Conservation (phyloP, 2,888 invertebrate species). For the Eretmocerus hayati region DNA sequence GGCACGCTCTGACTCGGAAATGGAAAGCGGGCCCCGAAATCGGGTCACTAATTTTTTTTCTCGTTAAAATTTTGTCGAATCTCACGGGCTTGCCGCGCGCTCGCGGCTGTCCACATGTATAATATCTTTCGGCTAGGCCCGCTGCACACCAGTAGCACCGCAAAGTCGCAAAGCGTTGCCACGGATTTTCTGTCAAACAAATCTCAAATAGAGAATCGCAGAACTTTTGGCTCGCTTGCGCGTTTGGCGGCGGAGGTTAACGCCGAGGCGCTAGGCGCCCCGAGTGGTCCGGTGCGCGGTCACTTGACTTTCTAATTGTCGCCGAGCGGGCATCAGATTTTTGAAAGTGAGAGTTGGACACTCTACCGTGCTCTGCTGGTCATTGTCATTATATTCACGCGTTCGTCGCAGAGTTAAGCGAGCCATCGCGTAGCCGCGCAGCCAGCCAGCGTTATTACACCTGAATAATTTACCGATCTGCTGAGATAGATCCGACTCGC, state of each 20-base stretch:
- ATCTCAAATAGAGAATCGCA: neutral
- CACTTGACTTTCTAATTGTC: slow-evolving; percentile 21
- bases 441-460: slow-evolving; percentile 13
- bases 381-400: slow-evolving; percentile 22
- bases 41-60: slow-evolving; percentile 5
- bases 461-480: slow-evolving; percentile 14
- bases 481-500: neutral
- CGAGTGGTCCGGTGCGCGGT: neutral
- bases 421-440: too few species aligned
- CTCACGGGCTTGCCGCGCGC: too few species aligned
- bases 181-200: too few species aligned
- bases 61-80: slow-evolving; percentile 8
- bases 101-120: too few species aligned
- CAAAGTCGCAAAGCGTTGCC: too few species aligned
- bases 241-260: neutral
- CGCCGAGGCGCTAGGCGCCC: neutral
- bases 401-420: slow-evolving; percentile 4
- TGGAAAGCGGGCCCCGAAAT: slow-evolving; percentile 4
- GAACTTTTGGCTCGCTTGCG: too few species aligned
- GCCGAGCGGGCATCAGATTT: slow-evolving; percentile 5
- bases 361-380: neutral
- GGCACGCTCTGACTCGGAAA: neutral
- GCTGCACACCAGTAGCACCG: too few species aligned
- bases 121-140: too few species aligned
- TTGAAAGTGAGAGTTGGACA: slow-evolving; percentile 21